phyloP scores from a whole-genome alignment of 2,113 vertebrate genomes.

The Indicator maculatus region DNA sequence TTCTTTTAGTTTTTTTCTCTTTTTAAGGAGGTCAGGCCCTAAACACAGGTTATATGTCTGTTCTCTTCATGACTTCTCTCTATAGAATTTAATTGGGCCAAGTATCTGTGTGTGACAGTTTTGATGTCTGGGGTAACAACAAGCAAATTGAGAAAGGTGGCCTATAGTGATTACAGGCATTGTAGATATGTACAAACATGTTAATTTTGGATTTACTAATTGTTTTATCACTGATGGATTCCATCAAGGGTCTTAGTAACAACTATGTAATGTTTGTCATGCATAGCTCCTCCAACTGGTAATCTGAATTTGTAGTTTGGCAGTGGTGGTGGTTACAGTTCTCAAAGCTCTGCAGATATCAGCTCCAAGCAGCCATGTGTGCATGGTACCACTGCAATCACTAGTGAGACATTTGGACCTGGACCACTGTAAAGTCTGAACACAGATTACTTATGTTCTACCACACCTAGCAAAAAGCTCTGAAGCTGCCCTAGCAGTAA shows the following conservation, averaged over 20 bases:
- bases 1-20: neutral
- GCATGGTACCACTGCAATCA: fast-evolving
- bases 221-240: neutral
- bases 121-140: neutral
- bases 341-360: neutral
- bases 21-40: neutral
- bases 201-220: neutral
- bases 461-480: neutral
- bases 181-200: neutral
- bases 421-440: neutral
- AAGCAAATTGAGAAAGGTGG: neutral
- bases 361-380: neutral
- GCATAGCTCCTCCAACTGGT: neutral
- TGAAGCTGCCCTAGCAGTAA: neutral
- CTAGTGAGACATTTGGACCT: neutral
- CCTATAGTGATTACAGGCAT: neutral
- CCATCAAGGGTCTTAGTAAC: neutral
- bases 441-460: neutral
- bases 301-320: neutral
- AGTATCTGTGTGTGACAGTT: neutral
- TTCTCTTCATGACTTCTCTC: neutral
- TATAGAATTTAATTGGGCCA: neutral
- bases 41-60: neutral
- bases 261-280: neutral
- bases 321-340: neutral